These are phyloP conservation scores for Dryococelus australis DNA, from an alignment of 2,888 invertebrate genomes.

Conservation along the genomic window DNA sequence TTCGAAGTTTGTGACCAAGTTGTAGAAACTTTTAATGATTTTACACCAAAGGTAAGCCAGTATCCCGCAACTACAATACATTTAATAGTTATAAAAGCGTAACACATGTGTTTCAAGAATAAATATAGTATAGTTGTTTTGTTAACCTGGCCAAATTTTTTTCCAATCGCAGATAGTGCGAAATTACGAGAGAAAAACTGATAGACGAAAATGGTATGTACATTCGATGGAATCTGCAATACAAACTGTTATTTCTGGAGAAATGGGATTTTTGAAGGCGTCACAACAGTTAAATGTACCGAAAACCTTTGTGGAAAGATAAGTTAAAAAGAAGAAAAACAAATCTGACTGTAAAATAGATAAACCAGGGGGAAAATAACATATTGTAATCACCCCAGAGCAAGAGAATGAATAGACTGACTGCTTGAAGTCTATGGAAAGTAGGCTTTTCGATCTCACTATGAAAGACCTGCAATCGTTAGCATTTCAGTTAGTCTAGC, in stretches of 20 bases:
- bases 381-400: not conserved
- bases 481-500: not conserved
- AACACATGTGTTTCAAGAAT: not conserved
- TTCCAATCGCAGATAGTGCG: not conserved
- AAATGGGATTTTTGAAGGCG: not conserved
- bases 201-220: not conserved
- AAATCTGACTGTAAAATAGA: not conserved
- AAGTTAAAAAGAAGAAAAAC: not conserved
- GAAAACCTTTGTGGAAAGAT: not conserved
- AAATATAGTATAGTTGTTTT: not conserved
- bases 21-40: constrained; percentile 7
- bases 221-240: not conserved
- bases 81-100: not conserved
- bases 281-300: constrained; percentile 20
- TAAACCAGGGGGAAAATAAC: not conserved
- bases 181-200: constrained; percentile 18
- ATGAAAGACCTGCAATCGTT: not conserved
- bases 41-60: not conserved
- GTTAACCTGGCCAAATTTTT: not conserved
- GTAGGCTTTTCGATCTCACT: constrained; percentile 3
- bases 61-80: not conserved
- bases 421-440: constrained; percentile 7
- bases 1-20: not conserved
- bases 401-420: not conserved
- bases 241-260: not conserved